Base-by-base conservation (phyloP, 2,113 vertebrate species). In the Caloenas nicobarica region DNA sequence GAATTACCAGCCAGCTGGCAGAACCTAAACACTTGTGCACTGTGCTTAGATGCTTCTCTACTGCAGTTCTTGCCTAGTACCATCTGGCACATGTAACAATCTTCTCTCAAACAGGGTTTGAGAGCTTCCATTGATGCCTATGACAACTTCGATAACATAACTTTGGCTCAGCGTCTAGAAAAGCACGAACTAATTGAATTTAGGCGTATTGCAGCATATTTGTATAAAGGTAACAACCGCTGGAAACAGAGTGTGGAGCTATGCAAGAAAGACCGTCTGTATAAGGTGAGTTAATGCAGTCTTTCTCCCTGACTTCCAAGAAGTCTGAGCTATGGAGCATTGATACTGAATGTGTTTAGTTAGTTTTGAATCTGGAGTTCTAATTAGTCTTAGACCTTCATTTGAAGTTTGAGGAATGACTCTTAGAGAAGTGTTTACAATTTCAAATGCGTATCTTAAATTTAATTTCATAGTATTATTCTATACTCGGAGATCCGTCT, bases 181-280 rank as follows among this genome's bases (percentile, higher is more conserved):
- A 99, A 98, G 92, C 99, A 99, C 6, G 98, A 99, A 57, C 97
- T 99, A 60, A 99, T 99, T 10, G 99, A 99, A 71, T 99, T 99
- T 91, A 96, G 99, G 66, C 98, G 98, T 54, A 99, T 99, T 28
- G 98, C 99, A 16, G 99, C 99, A 0, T 99, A 98, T 88, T 97
- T 99, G 58, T 99, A 99, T 97, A 99, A 99, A 91, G 98, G 98
- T 31, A 99, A 98, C 94, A 98, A 98, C 95, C 98, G 98, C 80
- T 99, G 99, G 99, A 98, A 98, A 90, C 99, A 99, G 97, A 99
- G 99, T 1, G 98, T 99, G 78, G 99, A 99, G 93, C 98, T 99
- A 14, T 99, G 99, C 97, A 99, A 99, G 97, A 99, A 99, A 71
- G 99, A 99, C 95, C 98, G 95, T 48, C 98, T 99, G 57, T 99